phyloP scores from a whole-genome alignment of 1,140 invertebrate species.

The Meteorus sp. region DNA sequence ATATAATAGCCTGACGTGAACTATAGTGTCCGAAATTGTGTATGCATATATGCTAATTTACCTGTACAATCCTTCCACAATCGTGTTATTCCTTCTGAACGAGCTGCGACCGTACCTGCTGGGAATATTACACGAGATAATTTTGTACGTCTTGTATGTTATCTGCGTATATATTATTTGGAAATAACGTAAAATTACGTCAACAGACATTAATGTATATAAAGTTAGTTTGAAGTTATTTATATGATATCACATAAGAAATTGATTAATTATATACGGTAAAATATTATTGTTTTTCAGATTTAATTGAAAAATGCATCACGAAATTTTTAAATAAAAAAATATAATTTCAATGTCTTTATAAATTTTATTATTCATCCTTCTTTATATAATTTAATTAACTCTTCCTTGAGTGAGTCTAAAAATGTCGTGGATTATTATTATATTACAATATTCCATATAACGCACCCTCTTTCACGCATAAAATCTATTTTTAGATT shows the following conservation, averaged over 20 bases:
- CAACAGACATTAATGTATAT: background rate
- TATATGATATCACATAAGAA: no score
- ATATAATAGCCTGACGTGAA: no score
- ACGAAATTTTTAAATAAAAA: background rate
- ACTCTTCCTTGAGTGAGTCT: background rate
- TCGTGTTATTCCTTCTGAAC: no score
- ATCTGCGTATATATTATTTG: no score
- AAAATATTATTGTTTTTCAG: background rate
- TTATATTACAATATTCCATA: background rate
- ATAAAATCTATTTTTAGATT: constrained; percentile 1
- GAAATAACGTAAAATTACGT: background rate
- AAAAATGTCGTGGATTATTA: background rate
- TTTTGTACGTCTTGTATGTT: background rate
- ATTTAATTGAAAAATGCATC: background rate
- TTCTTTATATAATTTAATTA: background rate
- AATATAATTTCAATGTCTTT: background rate
- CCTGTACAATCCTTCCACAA: no score
- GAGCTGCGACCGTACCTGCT: no score
- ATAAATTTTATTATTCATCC: background rate
- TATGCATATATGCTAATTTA: no score
- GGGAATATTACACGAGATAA: background rate
- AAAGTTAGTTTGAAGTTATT: background rate
- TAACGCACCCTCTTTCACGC: background rate
- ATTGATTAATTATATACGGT: background rate
- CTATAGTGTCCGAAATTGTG: no score